These are phyloP conservation scores for Nannoperca obscura DNA, from an alignment of 2,797 vertebrate genomes.

Conservation along the genomic window DNA sequence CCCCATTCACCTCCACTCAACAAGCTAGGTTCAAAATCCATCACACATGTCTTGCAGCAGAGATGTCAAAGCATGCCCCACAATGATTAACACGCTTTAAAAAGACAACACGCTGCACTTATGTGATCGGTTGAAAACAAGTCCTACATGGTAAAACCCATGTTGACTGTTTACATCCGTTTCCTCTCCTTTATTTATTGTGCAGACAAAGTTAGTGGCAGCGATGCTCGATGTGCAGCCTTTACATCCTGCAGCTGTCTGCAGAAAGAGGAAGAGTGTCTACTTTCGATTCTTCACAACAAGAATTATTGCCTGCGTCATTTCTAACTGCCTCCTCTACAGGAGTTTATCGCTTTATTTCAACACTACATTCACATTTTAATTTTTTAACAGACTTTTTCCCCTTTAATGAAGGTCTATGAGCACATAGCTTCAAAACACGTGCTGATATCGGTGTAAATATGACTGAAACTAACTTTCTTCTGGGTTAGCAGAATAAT, in stretches of 20 bases:
- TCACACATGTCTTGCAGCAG: background rate
- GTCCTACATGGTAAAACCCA: background rate
- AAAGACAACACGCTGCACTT: background rate
- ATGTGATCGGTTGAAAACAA: background rate
- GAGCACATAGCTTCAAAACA: background rate
- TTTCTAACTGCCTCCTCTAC: background rate
- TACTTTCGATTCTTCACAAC: conserved; percentile 7
- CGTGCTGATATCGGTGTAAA: rapidly evolving
- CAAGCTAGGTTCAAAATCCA: too few relatives aligned
- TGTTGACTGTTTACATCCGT: background rate
- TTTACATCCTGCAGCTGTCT: background rate
- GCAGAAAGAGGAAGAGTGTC: background rate
- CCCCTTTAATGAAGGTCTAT: rapidly evolving
- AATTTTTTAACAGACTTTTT: too few relatives aligned
- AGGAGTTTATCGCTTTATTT: background rate
- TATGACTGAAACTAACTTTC: background rate
- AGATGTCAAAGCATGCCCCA: background rate
- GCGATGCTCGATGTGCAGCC: too few relatives aligned
- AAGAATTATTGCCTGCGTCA: conserved; percentile 42
- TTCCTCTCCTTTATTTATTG: background rate
- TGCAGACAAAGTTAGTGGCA: background rate
- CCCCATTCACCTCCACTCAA: too few relatives aligned
- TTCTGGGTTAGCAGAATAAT: background rate
- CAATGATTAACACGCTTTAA: background rate
- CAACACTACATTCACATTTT: background rate